Evolutionary conservation across 1,140 invertebrate species (phyloP).

Genomic region (Hormaphis cornu): DNA sequence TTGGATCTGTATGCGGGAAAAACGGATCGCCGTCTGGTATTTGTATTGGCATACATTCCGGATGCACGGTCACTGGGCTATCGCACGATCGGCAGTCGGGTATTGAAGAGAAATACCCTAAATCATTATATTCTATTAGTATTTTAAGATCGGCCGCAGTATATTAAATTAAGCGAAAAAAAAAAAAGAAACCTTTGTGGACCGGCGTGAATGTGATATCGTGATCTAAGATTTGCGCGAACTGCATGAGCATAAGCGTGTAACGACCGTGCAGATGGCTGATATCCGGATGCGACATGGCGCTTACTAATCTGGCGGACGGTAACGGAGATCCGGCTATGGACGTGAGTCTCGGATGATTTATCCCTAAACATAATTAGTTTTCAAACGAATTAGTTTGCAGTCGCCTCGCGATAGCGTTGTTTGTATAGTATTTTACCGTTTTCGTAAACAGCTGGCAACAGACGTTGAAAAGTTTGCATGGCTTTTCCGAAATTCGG

Average conservation of each 20-base stretch:
- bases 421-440: conserved; percentile 46
- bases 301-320: conserved; percentile 71
- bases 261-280: conserved; percentile 79
- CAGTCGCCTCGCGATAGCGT: neutral
- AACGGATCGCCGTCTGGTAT: conserved; percentile 74
- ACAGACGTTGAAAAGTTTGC: conserved; percentile 73
- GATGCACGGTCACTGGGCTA: conserved; percentile 70
- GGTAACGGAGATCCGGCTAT: conserved; percentile 65
- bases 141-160: neutral
- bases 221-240: conserved; percentile 83
- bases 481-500: conserved; percentile 75
- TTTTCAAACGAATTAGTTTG: neutral
- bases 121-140: conserved; percentile 1
- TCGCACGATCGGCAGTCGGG: conserved; percentile 77
- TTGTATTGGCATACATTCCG: conserved; percentile 80
- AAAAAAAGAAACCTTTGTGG: conserved; percentile 54
- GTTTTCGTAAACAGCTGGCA: conserved; percentile 82
- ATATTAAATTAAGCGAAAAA: neutral
- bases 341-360: conserved; percentile 59
- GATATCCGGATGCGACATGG: conserved; percentile 78
- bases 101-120: conserved; percentile 67
- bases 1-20: conserved; percentile 71
- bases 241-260: conserved; percentile 87
- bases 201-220: conserved; percentile 86
- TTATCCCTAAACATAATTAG: conserved; percentile 49